Evolutionary conservation across 2,797 vertebrate genomes (phyloP), one percentile per base, ranked within the genome.

Genomic region (Gymnodraco acuticeps): DNA sequence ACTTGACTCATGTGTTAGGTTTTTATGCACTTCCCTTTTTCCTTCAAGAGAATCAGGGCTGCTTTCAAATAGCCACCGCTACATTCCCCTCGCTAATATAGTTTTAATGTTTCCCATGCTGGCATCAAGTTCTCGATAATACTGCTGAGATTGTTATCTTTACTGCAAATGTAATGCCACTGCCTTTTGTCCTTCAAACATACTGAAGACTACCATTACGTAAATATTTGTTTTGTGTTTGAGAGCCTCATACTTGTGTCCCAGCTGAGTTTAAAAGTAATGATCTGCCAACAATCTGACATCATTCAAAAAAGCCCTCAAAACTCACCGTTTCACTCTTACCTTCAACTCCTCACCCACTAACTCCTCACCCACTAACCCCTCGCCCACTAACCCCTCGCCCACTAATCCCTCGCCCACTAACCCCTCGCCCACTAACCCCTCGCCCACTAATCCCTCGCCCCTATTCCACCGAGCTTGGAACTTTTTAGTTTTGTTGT

Each of bases 21-120:
- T 19, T 53, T 45, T 17, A 54, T 5, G 12, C 60, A 16, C 38
- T 52, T 73, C 58, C 53, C 20, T 74, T 53, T 74, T 60, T 23
- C 48, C 20, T 23, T 13, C 5, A 17, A 59, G 38, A 27, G 23
- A 46, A 19, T 61, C 55, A n/a, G 46, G 47, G 65, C 31, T 27
- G 52, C 33, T 42, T 20, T 14, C 61, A 70, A 55, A 66, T 19
- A 46, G 12, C 27, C 69, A 53, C 41, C 10, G 0, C 58, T 12
- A 20, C 50, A 46, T 15, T 27, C 8, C 42, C 41, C 41, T 45
- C 11, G 5, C 20, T 1, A 9, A 17, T 48, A 27, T 17, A 3
- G 16, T 48, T 33, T 4, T 7, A 47, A 60, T 31, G 20, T 27
- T 31, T 12, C 10, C 10, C 31, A 61, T 1, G 10, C 10, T 61